Evolutionary conservation across 2,888 invertebrate genomes (phyloP).

Genomic region (Tachina grossa): DNA sequence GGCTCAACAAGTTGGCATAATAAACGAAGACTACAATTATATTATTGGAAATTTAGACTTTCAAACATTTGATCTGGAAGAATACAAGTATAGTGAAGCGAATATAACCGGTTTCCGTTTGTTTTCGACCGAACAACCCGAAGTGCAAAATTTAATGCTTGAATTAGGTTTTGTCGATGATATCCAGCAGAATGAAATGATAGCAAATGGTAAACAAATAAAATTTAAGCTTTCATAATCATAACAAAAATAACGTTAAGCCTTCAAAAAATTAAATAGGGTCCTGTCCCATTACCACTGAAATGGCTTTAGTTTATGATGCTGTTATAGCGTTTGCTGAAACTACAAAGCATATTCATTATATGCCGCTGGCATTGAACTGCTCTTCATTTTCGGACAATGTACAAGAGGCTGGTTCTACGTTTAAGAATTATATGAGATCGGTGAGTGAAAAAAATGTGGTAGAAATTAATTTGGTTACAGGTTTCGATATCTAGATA

Average conservation of each 20-base stretch:
- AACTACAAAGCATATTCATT: slow-evolving; percentile 87
- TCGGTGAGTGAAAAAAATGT: slow-evolving; percentile 73
- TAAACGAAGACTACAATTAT: slow-evolving; percentile 95
- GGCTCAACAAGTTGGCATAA: slow-evolving; percentile 97
- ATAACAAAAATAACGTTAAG: background rate
- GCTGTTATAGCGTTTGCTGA: slow-evolving; percentile 91
- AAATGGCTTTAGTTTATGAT: slow-evolving; percentile 92
- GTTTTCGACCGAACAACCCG: slow-evolving; percentile 85
- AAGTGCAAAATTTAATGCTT: slow-evolving; percentile 82
- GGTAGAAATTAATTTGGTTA: too few species aligned
- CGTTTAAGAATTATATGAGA: slow-evolving; percentile 90
- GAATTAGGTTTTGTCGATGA: slow-evolving; percentile 67
- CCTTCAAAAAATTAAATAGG: slow-evolving; percentile 64
- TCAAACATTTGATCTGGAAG: slow-evolving; percentile 86
- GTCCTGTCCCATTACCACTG: slow-evolving; percentile 83
- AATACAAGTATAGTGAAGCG: slow-evolving; percentile 90
- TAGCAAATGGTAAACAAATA: slow-evolving; percentile 69
- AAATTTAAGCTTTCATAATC: background rate
- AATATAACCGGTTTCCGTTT: slow-evolving; percentile 91
- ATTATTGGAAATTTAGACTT: slow-evolving; percentile 92
- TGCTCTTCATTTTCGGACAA: slow-evolving; percentile 85
- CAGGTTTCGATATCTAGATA: too few species aligned
- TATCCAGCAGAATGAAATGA: slow-evolving; percentile 59
- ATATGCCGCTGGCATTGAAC: slow-evolving; percentile 83
- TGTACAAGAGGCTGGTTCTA: slow-evolving; percentile 91